Base-by-base conservation (phyloP, 2,113 vertebrate genomes). In the Xiphophorus hellerii region DNA sequence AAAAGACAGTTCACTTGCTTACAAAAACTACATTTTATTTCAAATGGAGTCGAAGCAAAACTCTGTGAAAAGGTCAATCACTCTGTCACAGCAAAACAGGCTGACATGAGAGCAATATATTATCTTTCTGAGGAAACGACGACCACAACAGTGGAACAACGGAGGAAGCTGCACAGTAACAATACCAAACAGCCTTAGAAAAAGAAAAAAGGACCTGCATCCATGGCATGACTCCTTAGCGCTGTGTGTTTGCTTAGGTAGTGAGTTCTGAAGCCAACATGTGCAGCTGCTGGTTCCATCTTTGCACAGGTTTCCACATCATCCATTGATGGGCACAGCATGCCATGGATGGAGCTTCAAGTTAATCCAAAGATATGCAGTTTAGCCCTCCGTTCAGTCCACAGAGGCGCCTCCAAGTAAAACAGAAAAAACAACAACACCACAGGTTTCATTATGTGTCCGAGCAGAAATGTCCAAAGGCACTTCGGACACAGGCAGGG, bases 401-500 rank as follows among this genome's bases (percentile, higher is more conserved):
- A 73, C 27, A 12, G 64, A 72, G 39, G 75, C 4, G 27, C 60
- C 70, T 75, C 67, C 27, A 25, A 66, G 48, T 67, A 66, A 48
- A 48, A 48, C 44, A 15, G 39, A 42, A 48, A 20, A 48, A 22
- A 17, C 2, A 35, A 2, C 35, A 37, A 48, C 5, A 48, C 73
- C 5, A 48, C 73, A 76, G 75, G 71, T 63, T 68, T 79, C 51
- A 64, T 64, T 27, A 31, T 74, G 65, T 86, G 77, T 80, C 80
- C 61, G 30, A 74, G 74, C 70, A 83, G 77, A 76, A 74, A 84
- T 74, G 81, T 87, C 89, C 78, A 39, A 91, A 92, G 91, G 92
- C 89, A 92, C 89, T 84, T 82, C 67, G 69, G 86, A 92, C 87
- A 87, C 86, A 73, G 76, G 77, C 30, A 77, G 77, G 75, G 70